Percentiles rank a stretch among this genome's conserved stretches.
These are phyloP conservation scores for Spodoptera exigua DNA, from an alignment of 2,888 invertebrate species.

Conservation along the genomic window DNA sequence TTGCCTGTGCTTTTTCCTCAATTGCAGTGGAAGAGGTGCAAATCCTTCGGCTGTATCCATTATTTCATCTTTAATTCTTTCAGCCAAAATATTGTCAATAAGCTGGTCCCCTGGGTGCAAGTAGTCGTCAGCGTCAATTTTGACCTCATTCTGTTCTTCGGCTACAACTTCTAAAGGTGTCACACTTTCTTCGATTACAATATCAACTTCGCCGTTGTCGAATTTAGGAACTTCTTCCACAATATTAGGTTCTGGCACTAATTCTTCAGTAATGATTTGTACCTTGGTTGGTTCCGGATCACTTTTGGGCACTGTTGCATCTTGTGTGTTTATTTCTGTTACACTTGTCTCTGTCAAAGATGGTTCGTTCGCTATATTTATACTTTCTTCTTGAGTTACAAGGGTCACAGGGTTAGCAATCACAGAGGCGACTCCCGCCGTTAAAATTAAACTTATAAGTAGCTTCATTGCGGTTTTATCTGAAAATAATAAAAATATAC, in stretches of 20 bases:
- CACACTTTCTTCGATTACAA: slow-evolving; percentile 71
- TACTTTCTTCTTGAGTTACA: slow-evolving; percentile 63
- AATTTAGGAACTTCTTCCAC: slow-evolving; percentile 48
- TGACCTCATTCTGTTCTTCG: slow-evolving; percentile 65
- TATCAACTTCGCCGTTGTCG: slow-evolving; percentile 63
- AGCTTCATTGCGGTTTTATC: slow-evolving; percentile 76
- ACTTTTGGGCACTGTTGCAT: slow-evolving; percentile 59
- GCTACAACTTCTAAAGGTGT: slow-evolving; percentile 47
- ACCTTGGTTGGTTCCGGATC: slow-evolving; percentile 61
- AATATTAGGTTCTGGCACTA: slow-evolving; percentile 35
- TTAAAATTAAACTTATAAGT: slow-evolving; percentile 63
- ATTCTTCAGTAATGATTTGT: slow-evolving; percentile 57
- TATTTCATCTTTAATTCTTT: slow-evolving; percentile 74
- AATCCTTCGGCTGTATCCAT: slow-evolving; percentile 83
- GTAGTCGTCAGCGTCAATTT: slow-evolving; percentile 51
- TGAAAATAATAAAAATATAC: slow-evolving; percentile 57
- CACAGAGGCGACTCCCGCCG: slow-evolving; percentile 67
- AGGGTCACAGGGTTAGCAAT: slow-evolving; percentile 67
- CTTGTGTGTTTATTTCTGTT: slow-evolving; percentile 64
- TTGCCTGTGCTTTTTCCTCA: slow-evolving; percentile 60
- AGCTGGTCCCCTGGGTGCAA: slow-evolving; percentile 54
- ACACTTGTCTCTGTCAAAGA: slow-evolving; percentile 60
- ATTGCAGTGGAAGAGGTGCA: slow-evolving; percentile 70
- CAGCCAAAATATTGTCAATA: slow-evolving; percentile 63
- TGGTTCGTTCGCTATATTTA: slow-evolving; percentile 60